Percentiles rank a stretch among this genome's conserved stretches.
Conservation (phyloP, 1,140 invertebrate species). For the Lasioglossum baleicum region DNA sequence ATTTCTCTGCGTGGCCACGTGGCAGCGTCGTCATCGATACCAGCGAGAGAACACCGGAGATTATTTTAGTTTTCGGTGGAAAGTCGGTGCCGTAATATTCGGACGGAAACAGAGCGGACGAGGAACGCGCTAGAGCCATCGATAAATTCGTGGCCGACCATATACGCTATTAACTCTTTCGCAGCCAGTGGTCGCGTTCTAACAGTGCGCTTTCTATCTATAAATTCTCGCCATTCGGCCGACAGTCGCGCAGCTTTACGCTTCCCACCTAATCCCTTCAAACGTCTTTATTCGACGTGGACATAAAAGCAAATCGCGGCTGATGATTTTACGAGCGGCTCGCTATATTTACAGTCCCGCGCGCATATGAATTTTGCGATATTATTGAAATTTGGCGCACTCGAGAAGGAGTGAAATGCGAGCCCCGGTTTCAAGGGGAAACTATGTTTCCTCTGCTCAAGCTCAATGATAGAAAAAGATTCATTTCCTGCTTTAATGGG, state of each 20-base stretch:
- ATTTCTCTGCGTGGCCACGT: constrained; percentile 39
- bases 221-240: constrained; percentile 9
- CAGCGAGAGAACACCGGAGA: neutral
- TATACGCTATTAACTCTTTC: neutral
- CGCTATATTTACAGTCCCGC: neutral
- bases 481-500: too few relatives aligned
- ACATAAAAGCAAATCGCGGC: neutral
- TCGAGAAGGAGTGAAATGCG: too few relatives aligned
- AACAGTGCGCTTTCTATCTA: neutral
- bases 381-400: neutral
- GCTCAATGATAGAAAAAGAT: too few relatives aligned
- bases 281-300: constrained; percentile 19
- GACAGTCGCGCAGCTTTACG: constrained; percentile 28
- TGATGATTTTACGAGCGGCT: neutral
- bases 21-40: constrained; percentile 31
- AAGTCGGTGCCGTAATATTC: neutral
- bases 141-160: constrained; percentile 3
- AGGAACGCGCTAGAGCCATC: neutral
- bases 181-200: neutral
- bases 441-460: too few relatives aligned
- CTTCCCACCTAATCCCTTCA: constrained; percentile 10
- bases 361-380: neutral
- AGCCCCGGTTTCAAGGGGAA: too few relatives aligned
- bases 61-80: constrained; percentile 25
- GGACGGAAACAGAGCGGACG: too few relatives aligned